Evolutionary conservation across 2,888 invertebrate species (phyloP).

Genomic region (Pomacea canaliculata): DNA sequence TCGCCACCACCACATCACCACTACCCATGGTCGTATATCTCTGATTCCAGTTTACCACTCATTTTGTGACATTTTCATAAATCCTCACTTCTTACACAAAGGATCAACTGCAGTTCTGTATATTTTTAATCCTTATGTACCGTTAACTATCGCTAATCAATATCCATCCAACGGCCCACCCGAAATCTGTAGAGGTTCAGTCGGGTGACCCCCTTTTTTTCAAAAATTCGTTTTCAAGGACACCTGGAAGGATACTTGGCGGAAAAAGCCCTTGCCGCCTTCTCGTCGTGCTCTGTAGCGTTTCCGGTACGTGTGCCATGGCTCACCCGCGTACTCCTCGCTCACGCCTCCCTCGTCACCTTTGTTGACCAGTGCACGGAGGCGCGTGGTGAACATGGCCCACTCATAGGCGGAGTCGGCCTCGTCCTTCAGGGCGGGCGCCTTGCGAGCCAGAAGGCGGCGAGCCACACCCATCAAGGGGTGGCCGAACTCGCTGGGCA

Average conservation of each 20-base stretch:
- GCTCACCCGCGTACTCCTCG: conserved; percentile 31
- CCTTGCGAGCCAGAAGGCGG: conserved; percentile 26
- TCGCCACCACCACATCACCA: too few species aligned
- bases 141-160: too few species aligned
- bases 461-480: conserved; percentile 33
- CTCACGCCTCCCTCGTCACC: conserved; percentile 30
- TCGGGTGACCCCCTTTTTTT: neutral
- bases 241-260: conserved; percentile 33
- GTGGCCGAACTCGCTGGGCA: conserved; percentile 29
- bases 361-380: conserved; percentile 16
- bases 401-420: conserved; percentile 35
- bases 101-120: too few species aligned
- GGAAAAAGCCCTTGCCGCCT: conserved; percentile 18
- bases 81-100: too few species aligned
- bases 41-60: too few species aligned
- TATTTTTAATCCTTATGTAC: too few species aligned
- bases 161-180: too few species aligned
- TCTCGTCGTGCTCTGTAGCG: conserved; percentile 27
- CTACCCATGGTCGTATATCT: too few species aligned
- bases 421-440: conserved; percentile 33
- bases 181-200: too few species aligned
- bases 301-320: conserved; percentile 35
- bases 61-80: too few species aligned
- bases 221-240: conserved; percentile 26
- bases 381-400: conserved; percentile 26